phyloP scores from a whole-genome alignment of 2,888 invertebrate species.

The Luffia ferchaultella region DNA sequence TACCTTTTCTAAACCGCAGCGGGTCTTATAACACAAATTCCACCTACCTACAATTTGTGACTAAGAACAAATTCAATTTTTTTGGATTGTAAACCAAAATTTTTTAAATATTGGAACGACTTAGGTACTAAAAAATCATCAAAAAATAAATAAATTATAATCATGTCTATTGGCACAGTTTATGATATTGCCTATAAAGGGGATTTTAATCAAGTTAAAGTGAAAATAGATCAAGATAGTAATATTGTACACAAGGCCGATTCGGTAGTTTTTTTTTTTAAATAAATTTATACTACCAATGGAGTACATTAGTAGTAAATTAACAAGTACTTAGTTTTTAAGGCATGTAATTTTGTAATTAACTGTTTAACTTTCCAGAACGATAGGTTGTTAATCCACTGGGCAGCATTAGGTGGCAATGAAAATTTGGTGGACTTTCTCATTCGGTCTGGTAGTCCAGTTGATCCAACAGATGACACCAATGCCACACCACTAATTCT shows the following conservation, averaged over 20 bases:
- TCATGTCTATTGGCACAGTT: conserved; percentile 53
- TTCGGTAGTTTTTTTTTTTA: conserved; percentile 25
- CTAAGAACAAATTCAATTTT: too few relatives aligned
- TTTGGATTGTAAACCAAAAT: too few relatives aligned
- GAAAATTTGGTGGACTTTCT: conserved; percentile 75
- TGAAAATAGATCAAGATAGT: conserved; percentile 63
- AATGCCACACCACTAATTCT: conserved; percentile 81
- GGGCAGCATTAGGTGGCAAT: conserved; percentile 83
- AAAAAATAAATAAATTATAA: too few relatives aligned
- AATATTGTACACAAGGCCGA: conserved; percentile 32
- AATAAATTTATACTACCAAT: conserved; percentile 1
- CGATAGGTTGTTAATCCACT: conserved; percentile 76
- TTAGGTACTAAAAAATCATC: too few relatives aligned
- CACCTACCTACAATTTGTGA: too few relatives aligned
- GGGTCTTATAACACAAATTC: too few relatives aligned
- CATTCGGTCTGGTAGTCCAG: conserved; percentile 69
- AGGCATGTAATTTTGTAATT: not conserved
- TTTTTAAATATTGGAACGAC: too few relatives aligned
- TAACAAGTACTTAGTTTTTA: not conserved
- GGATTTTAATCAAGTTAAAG: conserved; percentile 71
- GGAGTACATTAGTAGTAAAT: not conserved
- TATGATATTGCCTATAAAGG: conserved; percentile 78
- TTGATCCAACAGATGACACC: conserved; percentile 78
- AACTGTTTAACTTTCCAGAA: conserved; percentile 59
- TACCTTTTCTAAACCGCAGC: too few relatives aligned